phyloP scores from a whole-genome alignment of 2,797 vertebrate species.

The Mareca strepera region DNA sequence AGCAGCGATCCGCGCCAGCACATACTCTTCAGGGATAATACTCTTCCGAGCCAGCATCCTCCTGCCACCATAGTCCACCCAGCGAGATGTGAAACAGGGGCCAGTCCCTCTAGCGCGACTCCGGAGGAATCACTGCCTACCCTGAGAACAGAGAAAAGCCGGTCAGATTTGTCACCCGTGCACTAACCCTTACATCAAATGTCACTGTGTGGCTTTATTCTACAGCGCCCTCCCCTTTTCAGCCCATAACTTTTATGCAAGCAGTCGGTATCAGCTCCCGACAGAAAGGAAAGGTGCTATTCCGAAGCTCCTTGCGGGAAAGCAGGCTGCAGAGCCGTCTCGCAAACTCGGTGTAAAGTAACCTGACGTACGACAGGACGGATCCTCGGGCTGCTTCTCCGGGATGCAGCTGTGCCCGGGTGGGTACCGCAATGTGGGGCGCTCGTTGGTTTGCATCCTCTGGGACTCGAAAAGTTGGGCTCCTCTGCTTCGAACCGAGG shows the following conservation, averaged over 20 bases:
- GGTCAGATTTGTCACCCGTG: background rate
- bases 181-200: background rate
- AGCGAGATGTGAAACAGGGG: background rate
- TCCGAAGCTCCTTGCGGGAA: background rate
- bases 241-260: background rate
- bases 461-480: background rate
- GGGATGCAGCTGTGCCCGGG: background rate
- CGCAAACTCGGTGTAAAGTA: background rate
- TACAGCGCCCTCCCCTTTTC: background rate
- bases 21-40: constrained; percentile 98
- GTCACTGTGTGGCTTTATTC: background rate
- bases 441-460: background rate
- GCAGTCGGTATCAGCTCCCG: accelerated
- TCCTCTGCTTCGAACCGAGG: background rate
- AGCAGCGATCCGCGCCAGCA: constrained; percentile 88
- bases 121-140: background rate
- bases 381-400: background rate
- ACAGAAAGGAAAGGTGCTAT: background rate
- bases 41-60: constrained; percentile 95
- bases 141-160: background rate
- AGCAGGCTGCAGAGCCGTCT: background rate
- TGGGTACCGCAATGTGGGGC: background rate
- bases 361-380: background rate
- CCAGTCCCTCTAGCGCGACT: background rate
- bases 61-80: constrained; percentile 68